A percentile compares a stretch with the other conserved stretches of the same genome.
Evolutionary conservation across 2,797 vertebrate genomes (phyloP).

Genomic region (Chloroceryle amazona): DNA sequence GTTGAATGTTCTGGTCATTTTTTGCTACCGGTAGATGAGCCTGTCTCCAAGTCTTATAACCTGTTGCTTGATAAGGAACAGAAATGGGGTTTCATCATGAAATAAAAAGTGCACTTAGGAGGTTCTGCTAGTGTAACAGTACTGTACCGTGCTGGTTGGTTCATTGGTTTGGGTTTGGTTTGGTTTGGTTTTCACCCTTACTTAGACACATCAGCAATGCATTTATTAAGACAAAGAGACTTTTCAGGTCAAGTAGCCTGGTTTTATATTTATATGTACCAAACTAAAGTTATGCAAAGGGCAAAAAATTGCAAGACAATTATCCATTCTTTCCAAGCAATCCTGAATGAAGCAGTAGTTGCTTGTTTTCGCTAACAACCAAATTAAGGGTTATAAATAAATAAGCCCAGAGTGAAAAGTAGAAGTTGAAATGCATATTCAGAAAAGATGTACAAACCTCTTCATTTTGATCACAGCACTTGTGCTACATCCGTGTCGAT

Average conservation of each 20-base stretch:
- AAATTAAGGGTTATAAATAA: not conserved
- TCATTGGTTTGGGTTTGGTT: not conserved
- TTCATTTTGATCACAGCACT: not conserved
- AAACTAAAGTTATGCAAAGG: not conserved
- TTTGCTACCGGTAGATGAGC: not conserved
- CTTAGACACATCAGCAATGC: not conserved
- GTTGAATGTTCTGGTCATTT: not conserved
- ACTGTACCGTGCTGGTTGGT: fast-evolving
- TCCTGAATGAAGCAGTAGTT: not conserved
- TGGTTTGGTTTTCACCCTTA: not conserved
- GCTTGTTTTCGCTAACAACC: not conserved
- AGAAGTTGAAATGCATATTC: not conserved
- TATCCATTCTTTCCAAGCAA: not conserved
- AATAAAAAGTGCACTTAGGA: not conserved
- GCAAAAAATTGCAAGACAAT: not conserved
- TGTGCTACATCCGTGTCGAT: conserved; percentile 10
- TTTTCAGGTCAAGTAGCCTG: not conserved
- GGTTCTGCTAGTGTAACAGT: not conserved
- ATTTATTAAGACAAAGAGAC: not conserved
- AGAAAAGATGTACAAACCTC: not conserved
- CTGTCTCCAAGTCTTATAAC: not conserved
- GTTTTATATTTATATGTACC: not conserved
- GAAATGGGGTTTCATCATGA: not conserved
- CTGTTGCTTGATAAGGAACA: not conserved
- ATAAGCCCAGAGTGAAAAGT: not conserved